Evolutionary conservation across 2,888 invertebrate species (phyloP).

Genomic region (Torymus tubicola): DNA sequence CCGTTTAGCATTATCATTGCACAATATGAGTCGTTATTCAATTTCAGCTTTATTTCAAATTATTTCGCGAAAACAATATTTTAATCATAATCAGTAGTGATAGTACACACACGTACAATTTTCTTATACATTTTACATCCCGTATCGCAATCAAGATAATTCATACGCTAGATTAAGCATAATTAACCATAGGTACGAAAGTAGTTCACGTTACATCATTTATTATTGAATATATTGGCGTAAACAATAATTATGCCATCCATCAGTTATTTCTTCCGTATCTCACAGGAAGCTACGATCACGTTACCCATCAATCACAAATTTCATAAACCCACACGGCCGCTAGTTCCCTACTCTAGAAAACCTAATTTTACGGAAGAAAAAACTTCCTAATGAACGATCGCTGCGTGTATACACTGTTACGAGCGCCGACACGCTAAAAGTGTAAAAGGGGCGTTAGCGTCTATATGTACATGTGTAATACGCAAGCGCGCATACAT

Average conservation of each 20-base stretch:
- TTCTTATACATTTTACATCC: too few species aligned
- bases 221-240: neutral
- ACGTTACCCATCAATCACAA: slow-evolving; percentile 23
- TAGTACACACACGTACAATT: too few species aligned
- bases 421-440: slow-evolving; percentile 24
- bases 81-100: too few species aligned
- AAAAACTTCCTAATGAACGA: slow-evolving; percentile 41
- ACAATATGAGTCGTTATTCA: neutral
- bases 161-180: too few species aligned
- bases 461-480: neutral
- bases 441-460: slow-evolving; percentile 38
- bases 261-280: neutral
- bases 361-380: slow-evolving; percentile 49
- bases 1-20: too few species aligned
- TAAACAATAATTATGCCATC: neutral
- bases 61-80: neutral
- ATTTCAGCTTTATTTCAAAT: neutral
- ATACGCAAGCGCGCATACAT: neutral
- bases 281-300: slow-evolving; percentile 29
- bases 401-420: neutral
- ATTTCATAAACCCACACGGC: slow-evolving; percentile 30
- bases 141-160: too few species aligned
- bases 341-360: neutral
- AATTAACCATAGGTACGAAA: neutral
- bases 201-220: slow-evolving; percentile 9